Evolutionary conservation across 2,797 vertebrate genomes (phyloP), one percentile per base, ranked within the genome.

Genomic region (Syngnathus rostellatus): DNA sequence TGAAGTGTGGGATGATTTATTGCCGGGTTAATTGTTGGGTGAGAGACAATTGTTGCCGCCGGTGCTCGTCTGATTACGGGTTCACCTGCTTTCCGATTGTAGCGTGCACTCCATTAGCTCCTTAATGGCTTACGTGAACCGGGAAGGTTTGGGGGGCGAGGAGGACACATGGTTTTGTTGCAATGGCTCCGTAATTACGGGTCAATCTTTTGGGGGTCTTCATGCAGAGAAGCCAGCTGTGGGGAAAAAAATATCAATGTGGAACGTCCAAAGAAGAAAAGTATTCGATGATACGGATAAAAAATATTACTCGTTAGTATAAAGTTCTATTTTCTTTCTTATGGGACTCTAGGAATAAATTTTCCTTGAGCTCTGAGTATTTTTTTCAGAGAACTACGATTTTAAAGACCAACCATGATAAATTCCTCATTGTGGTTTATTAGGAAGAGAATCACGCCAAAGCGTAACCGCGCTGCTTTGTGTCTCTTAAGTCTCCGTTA

Each of bases 1-100:
- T n/a, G n/a, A n/a, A n/a, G n/a, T 85, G 80, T 73, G 71, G 75
- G 72, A 71, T 84, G 86, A 89, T 88, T 84, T 83, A 87, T 86
- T 59, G 73, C 63, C 6, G 65, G 82, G 80, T 86, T 87, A 89
- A 90, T 87, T 87, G 83, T 72, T 75, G 75, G 73, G 77, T 81
- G 72, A 83, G 71, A 65, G 51, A 63, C 72, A 85, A 78, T 74
- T 70, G 77, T 73, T 70, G 72, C 81, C 67, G 62, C 55, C 3
- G 63, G 70, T 57, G 70, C 70, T 70, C 69, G 71, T 74, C 69
- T 85, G 81, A 87, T 88, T 82, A 70, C 31, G 63, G 77, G 78
- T 81, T 85, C 65, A 80, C 79, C 83, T 83, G 74, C 77, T 80
- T 84, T 88, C 77, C 71, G 76, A 82, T 68, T 81, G 74, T 81